A percentile compares a stretch with the other conserved stretches of the same genome.
phyloP scores from a whole-genome alignment of 2,888 invertebrate genomes.

The Erpobdella octoculata region DNA sequence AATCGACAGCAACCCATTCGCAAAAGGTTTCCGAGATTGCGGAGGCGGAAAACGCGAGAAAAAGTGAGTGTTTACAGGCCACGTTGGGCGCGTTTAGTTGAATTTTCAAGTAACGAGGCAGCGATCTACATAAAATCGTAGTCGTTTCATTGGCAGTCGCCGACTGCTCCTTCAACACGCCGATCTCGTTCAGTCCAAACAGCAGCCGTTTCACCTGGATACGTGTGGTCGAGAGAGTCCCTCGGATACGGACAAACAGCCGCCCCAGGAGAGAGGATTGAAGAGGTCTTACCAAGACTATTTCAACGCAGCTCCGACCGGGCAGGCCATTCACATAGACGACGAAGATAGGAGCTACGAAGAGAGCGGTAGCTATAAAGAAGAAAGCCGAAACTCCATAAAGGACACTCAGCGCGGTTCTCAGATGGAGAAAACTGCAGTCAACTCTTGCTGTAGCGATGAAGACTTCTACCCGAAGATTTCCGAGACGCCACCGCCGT shows the following conservation, averaged over 20 bases:
- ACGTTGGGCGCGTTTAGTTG: too few relatives aligned
- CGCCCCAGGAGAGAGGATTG: neutral
- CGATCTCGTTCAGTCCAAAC: neutral
- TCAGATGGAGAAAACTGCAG: too few relatives aligned
- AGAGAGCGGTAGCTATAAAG: neutral
- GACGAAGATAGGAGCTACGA: too few relatives aligned
- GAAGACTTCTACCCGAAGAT: neutral
- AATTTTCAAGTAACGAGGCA: too few relatives aligned
- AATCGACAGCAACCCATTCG: constrained; percentile 55
- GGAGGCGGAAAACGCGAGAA: constrained; percentile 97
- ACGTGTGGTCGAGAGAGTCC: neutral
- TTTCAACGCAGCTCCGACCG: neutral
- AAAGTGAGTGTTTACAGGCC: constrained; percentile 69
- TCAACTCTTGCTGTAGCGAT: neutral
- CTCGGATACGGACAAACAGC: neutral
- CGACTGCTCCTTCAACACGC: neutral
- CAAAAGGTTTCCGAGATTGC: constrained; percentile 57
- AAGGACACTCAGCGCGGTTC: too few relatives aligned
- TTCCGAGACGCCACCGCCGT: neutral
- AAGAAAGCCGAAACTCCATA: neutral
- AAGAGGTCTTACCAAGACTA: neutral
- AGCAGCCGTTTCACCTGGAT: neutral
- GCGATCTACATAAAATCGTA: neutral
- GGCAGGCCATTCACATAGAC: too few relatives aligned
- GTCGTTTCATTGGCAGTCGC: neutral